Evolutionary conservation across 2,888 invertebrate genomes (phyloP).

Genomic region (Dascillus cervinus): DNA sequence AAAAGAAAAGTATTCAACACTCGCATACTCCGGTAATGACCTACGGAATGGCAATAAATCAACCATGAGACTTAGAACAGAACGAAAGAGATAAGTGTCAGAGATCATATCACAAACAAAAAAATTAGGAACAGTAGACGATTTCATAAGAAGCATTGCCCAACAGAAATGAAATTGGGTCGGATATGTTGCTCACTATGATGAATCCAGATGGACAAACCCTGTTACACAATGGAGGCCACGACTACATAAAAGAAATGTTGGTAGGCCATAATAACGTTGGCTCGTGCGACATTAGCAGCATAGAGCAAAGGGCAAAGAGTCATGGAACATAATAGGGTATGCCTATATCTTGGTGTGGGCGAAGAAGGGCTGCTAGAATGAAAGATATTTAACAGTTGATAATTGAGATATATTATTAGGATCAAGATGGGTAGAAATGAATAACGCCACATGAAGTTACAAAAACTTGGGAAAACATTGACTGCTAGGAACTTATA

Average conservation of each 20-base stretch:
- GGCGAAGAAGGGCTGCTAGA: constrained; percentile 1
- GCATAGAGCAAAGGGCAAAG: neutral
- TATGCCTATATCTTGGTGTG: constrained; percentile 1
- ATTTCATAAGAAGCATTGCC: constrained; percentile 1
- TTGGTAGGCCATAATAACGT: constrained; percentile 1
- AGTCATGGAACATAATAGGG: constrained; percentile 1
- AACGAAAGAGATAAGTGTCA: neutral
- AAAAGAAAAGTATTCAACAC: constrained; percentile 2
- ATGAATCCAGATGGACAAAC: neutral
- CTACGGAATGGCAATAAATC: constrained; percentile 1
- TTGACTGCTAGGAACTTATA: too few relatives aligned
- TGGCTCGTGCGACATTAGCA: constrained; percentile 3
- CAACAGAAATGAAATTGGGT: constrained; percentile 1
- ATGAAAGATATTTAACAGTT: too few relatives aligned
- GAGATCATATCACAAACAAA: constrained; percentile 1
- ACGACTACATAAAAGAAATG: constrained; percentile 2
- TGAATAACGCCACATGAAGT: too few relatives aligned
- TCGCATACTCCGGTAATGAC: too few relatives aligned
- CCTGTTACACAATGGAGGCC: neutral
- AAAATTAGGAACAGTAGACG: neutral
- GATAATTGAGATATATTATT: too few relatives aligned
- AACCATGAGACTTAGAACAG: neutral
- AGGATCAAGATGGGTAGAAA: too few relatives aligned
- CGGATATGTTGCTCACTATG: neutral
- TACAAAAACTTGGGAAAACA: too few relatives aligned